Evolutionary conservation across 1,140 invertebrate species (phyloP), one percentile per base, ranked within the genome.

Genomic region (Caenorhabditis latens): DNA sequence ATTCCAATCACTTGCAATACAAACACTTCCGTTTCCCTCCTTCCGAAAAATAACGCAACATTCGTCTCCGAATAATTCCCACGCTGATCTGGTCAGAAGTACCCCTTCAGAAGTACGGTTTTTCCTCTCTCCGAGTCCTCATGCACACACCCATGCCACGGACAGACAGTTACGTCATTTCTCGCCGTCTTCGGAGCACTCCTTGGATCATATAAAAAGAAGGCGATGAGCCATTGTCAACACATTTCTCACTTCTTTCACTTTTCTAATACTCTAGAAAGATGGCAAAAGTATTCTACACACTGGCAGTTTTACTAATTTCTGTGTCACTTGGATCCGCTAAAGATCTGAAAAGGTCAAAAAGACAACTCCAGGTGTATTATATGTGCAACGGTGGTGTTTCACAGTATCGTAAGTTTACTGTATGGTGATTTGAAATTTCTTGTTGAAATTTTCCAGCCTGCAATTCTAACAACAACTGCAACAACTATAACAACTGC

Each of bases 31-130:
- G 7, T 46, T 71, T 46, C 24, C 8, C 21, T 19, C 24, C 4
- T 79, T 53, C 24, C n/a, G 46, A 14, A n/a, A 24, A 50, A 79
- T 53, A 79, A 50, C 71, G 71, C 71, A 79, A 79, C 71, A 50
- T 50, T 50, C 13, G 2, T 16, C 16, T 50, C 46, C n/a, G 5
- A 14, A 11, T 13, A 19, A 46, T 24, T 79, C 71, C 71, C 71
- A 79, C 71, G 71, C 40, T 79, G 71, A 79, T 79, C 71, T 79
- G 71, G 71, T 79, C 71, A 79, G 71, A 79, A 50, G 71, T 79
- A 50, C 46, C 42, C 19, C 50, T 53, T 53, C 71, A 13, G n/a
- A 71, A 79, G 46, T 50, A 50, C 19, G 19, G 46, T 79, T 19
- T 11, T 53, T 1, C n/a, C n/a, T 50, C 46, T 21, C n/a, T 79